Conservation (phyloP, 1,140 invertebrate species). For the Drosophila guanche region DNA sequence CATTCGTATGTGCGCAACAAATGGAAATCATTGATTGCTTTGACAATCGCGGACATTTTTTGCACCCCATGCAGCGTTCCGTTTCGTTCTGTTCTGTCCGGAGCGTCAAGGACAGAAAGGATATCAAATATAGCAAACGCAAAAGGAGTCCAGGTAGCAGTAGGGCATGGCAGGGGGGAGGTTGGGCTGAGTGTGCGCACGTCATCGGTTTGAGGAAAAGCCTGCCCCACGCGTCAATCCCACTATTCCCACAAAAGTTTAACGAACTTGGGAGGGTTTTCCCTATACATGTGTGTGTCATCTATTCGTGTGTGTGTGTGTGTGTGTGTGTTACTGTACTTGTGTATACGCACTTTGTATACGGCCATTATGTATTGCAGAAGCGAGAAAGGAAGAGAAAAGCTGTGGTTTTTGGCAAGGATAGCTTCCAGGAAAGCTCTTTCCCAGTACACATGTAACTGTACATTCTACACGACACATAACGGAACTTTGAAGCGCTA, state of each 20-base stretch:
- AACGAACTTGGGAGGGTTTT: constrained; percentile 59
- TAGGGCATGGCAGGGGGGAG: neutral
- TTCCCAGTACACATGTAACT: neutral
- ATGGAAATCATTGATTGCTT: constrained; percentile 44
- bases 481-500: no score
- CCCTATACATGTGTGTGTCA: constrained; percentile 2
- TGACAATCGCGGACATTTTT: constrained; percentile 38
- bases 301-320: neutral
- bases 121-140: constrained; percentile 56
- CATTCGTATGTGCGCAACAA: constrained; percentile 26
- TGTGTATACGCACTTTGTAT: constrained; percentile 55
- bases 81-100: constrained; percentile 10
- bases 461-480: no score
- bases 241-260: constrained; percentile 63
- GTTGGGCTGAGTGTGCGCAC: constrained; percentile 62
- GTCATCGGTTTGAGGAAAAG: constrained; percentile 63
- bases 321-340: neutral
- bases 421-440: constrained; percentile 25
- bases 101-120: constrained; percentile 60
- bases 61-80: constrained; percentile 17
- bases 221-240: constrained; percentile 54
- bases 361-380: constrained; percentile 6
- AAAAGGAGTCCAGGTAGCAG: constrained; percentile 30
- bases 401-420: constrained; percentile 9
- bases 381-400: constrained; percentile 2